These are phyloP conservation scores for Poecilia picta DNA, from an alignment of 2,797 vertebrate genomes.

Conservation along the genomic window DNA sequence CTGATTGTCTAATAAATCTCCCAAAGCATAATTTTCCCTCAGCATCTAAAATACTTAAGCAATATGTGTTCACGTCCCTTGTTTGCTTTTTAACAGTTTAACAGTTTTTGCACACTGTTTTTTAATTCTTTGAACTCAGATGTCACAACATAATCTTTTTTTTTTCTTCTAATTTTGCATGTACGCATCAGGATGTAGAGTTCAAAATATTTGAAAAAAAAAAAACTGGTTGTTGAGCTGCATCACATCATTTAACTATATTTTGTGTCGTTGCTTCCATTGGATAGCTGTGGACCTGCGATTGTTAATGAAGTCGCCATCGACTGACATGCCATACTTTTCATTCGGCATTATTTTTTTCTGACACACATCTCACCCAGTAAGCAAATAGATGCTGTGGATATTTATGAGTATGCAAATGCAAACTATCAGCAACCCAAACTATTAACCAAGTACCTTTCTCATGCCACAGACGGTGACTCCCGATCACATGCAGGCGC, in stretches of 20 bases:
- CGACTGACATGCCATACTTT: not conserved
- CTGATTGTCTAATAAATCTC: not conserved
- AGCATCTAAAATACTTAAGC: not conserved
- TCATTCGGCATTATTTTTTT: not conserved
- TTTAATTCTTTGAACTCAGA: not conserved
- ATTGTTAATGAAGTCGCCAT: not conserved
- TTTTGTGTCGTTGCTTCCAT: not conserved
- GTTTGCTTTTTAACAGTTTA: not conserved
- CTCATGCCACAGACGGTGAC: conserved; percentile 16
- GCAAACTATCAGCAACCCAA: not conserved
- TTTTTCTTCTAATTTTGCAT: not conserved
- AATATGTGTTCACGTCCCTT: not conserved
- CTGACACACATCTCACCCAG: not conserved
- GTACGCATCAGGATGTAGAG: not conserved
- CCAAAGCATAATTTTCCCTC: not conserved
- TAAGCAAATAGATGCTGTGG: not conserved
- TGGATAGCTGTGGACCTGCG: not conserved
- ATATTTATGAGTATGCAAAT: not conserved
- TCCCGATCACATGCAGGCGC: conserved; percentile 22
- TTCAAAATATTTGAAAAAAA: not conserved
- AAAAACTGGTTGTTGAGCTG: not conserved
- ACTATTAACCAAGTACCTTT: conserved; percentile 40
- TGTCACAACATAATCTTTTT: not conserved
- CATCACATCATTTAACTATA: not conserved
- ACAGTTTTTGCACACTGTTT: not conserved